Conservation (phyloP, 1,140 invertebrate species). For the Aporrectodea caliginosa region DNA sequence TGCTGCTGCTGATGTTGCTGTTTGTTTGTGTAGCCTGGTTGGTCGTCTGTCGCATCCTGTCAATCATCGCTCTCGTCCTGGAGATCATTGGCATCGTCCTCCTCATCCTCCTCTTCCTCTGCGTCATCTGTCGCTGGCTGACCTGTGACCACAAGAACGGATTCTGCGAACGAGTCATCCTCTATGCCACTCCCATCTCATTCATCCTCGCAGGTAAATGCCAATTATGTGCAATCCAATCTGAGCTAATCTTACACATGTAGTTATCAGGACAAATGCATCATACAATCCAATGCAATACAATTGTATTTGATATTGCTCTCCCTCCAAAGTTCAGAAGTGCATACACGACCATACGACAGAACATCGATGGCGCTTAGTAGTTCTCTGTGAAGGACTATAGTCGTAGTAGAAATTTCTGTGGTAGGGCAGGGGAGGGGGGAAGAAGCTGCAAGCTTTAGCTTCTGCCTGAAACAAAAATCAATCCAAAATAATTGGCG, state of each 20-base stretch:
- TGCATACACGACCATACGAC: not conserved
- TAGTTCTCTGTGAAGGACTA: not conserved
- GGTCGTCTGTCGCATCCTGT: conserved; percentile 16
- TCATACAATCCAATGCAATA: not conserved
- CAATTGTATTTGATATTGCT: not conserved
- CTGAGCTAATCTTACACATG: not conserved
- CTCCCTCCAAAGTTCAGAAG: not conserved
- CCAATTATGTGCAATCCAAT: not conserved
- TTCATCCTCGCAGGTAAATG: conserved; percentile 23
- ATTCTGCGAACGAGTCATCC: conserved; percentile 6
- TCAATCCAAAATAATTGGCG: too few relatives aligned
- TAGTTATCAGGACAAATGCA: not conserved
- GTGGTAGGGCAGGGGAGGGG: too few relatives aligned
- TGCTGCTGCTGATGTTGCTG: not conserved
- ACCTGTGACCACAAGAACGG: conserved; percentile 15
- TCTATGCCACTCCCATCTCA: conserved; percentile 33
- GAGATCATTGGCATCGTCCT: conserved; percentile 23
- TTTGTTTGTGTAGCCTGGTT: conserved; percentile 25
- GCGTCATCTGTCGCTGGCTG: conserved; percentile 26
- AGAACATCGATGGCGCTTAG: not conserved
- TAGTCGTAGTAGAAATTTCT: too few relatives aligned
- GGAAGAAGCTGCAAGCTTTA: too few relatives aligned
- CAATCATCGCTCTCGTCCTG: conserved; percentile 28
- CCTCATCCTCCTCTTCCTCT: conserved; percentile 26
- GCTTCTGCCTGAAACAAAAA: too few relatives aligned